Evolutionary conservation across 2,888 invertebrate species (phyloP), one percentile per base, ranked within the genome.

Genomic region (Zootermopsis nevadensis): DNA sequence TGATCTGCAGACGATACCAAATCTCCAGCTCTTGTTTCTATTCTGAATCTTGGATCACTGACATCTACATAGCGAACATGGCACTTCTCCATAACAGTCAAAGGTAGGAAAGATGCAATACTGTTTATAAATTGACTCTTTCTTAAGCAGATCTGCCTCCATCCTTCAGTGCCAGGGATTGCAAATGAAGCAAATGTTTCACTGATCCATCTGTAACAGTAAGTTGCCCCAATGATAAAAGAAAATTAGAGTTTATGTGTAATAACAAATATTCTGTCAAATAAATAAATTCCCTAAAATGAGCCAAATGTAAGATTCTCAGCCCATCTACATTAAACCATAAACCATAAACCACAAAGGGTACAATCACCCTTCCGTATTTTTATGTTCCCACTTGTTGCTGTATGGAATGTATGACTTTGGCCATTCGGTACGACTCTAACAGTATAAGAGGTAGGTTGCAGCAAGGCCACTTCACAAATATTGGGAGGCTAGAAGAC

Each of bases 161-260:
- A 96, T 2, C 80, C 81, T 31, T 85, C 85, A 15, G 67, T 79
- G 33, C 83, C 84, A 83, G 96, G 96, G 89, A 96, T 95, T n/a
- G 96, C 94, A 88, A 95, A 96, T 55, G 96, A 96, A 10, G 96
- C 96, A 86, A 95, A 94, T 0, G 96, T 96, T 89, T 96, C 96
- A 27, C 96, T 94, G 87, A 95, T 94, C 96, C 96, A 96, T 88
- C 79, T 79, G 79, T n/a, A 79, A 79, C 19, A 53, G 24, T 53
- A 53, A 22, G 53, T 10, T 53, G 15, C 38, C 38, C 38, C 4
- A 10, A 38, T 4, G 38, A 38, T 38, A 15, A n/a, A 67, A 67
- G 22, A 3, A 30, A 15, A 15, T 67, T 67, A 67, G 27, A 67
- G n/a, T 22, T 60, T 4, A 38, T 38, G 4, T 38, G 38, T 10